phyloP scores from a whole-genome alignment of 2,113 vertebrate genomes.

The Caloenas nicobarica region DNA sequence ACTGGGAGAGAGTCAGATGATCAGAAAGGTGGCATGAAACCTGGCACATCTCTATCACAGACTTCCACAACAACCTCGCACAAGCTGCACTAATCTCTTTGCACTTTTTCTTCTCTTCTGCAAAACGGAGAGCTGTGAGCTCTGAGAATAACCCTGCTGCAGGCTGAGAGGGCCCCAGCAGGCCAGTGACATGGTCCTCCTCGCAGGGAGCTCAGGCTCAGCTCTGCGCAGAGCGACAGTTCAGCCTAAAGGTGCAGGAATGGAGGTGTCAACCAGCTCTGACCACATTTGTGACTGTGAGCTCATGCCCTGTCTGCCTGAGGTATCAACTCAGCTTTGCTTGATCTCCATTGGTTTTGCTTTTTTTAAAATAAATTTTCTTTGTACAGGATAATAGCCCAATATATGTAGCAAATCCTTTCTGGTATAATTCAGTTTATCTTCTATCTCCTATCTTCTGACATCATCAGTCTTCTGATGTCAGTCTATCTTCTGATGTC shows the following conservation, averaged over 20 bases:
- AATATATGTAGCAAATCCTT: not conserved
- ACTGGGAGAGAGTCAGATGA: not conserved
- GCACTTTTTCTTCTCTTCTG: not conserved
- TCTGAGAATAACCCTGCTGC: fast-evolving
- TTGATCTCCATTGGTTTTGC: not conserved
- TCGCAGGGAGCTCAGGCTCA: not conserved
- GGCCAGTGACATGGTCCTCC: too few relatives aligned
- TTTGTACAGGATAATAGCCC: not conserved
- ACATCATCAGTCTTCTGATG: not conserved
- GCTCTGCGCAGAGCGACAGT: not conserved
- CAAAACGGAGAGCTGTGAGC: not conserved
- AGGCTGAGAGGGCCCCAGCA: fast-evolving
- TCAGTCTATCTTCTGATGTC: not conserved
- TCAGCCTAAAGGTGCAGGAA: not conserved
- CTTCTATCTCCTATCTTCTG: not conserved
- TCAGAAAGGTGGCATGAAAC: not conserved
- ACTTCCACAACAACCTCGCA: not conserved
- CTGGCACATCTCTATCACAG: not conserved
- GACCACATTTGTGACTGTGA: not conserved
- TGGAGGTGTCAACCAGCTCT: not conserved
- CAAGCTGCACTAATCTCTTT: not conserved
- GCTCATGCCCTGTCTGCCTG: not conserved
- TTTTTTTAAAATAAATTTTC: not conserved
- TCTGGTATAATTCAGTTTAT: not conserved
- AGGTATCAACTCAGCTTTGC: not conserved